Base-by-base conservation (phyloP, 2,888 invertebrate species). In the Yponomeuta sedellus region DNA sequence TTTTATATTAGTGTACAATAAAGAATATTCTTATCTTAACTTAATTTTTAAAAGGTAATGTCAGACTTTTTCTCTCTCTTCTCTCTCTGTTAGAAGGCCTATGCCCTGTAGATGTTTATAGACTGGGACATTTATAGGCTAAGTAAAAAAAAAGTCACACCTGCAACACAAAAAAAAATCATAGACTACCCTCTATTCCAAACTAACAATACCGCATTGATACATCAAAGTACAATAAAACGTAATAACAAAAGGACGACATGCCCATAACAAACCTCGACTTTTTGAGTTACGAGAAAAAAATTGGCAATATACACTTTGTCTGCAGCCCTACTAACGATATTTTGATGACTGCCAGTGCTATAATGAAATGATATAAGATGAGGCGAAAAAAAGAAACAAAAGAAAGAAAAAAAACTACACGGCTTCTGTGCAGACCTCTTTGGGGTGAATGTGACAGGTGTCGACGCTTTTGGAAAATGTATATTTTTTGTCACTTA, bases 281-380 rank as follows among this genome's bases (percentile, higher is more conserved):
- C 75, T 82, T 83, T 85, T 87, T 85, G 85, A 86, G 73, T 83
- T 84, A 86, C 80, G 83, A 79, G 72, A 85, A 88, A 88, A 86
- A 87, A 86, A 88, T 81, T 81, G 81, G 75, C 86, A 83, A 86
- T 85, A 85, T 76, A 81, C 73, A 77, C 79, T 82, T 79, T 81
- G 81, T 80, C 75, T 71, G 72, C 74, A 69, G 68, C 71, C 75
- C 71, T 72, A 76, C 84, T 89, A 89, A 89, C 87, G 89, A 89
- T 83, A 79, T 85, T 88, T 88, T 89, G 89, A 89, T 89, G 87
- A 85, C 79, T 81, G 77, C 75, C 70, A 70, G 20, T 74, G 77
- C 80, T 77, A 80, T 85, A 83, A 88, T 86, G 82, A 86, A 86
- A 87, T 82, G 80, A 83, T 77, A 84, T 82, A 78, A 80, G 76